These are phyloP conservation scores for Carettochelys insculpta DNA, from an alignment of 2,113 vertebrate species.

Conservation along the genomic window DNA sequence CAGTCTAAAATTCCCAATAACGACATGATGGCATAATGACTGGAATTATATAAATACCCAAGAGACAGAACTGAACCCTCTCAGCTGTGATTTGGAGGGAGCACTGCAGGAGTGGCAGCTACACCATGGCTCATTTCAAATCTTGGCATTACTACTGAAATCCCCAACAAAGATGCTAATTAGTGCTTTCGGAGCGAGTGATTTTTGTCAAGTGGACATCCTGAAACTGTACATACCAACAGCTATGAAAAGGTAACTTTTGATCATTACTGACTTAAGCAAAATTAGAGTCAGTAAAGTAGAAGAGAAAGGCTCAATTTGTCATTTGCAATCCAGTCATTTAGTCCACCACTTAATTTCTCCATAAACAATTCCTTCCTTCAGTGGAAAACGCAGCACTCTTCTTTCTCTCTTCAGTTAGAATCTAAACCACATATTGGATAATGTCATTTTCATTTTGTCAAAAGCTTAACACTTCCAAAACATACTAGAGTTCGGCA, in stretches of 20 bases:
- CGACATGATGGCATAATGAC: fast-evolving
- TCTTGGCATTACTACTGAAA: neutral
- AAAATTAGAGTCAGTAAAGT: neutral
- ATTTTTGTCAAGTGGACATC: neutral
- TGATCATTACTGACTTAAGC: neutral
- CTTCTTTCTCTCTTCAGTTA: neutral
- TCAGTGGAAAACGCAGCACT: neutral
- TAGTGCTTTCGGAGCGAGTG: neutral
- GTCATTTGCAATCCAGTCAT: neutral
- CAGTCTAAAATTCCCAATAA: neutral
- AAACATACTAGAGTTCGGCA: neutral
- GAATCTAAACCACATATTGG: neutral
- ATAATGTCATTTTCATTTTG: constrained; percentile 56
- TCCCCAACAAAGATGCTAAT: neutral
- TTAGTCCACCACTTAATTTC: neutral
- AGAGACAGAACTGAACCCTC: neutral
- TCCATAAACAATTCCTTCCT: neutral
- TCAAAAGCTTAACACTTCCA: constrained; percentile 11
- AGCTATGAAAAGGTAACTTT: neutral
- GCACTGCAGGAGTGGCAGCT: neutral
- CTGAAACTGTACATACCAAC: neutral
- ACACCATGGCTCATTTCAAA: neutral
- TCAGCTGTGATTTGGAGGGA: neutral
- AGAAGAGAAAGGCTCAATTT: neutral
- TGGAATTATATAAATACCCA: neutral